These are phyloP conservation scores for Nesometra sesokonis DNA, from an alignment of 35 echinoderm and acorn worm genomes.

Conservation along the genomic window DNA sequence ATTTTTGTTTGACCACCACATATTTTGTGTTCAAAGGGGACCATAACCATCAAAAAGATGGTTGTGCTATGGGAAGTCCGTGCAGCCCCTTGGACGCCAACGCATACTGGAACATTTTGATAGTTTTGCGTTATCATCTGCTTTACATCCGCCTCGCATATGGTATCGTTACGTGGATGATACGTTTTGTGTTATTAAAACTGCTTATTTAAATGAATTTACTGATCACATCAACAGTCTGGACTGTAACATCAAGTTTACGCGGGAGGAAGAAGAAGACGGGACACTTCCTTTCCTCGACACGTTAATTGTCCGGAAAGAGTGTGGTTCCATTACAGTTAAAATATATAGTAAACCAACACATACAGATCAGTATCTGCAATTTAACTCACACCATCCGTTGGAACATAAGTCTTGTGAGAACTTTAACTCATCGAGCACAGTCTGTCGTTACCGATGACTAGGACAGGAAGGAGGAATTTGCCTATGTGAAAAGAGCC, in stretches of 20 bases:
- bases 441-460: conserved; percentile 3
- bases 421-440: conserved; percentile 3
- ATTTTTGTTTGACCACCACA: not conserved
- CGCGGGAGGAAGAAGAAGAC: not conserved
- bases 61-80: not conserved
- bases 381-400: conserved; percentile 6
- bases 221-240: not conserved
- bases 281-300: not conserved
- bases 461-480: conserved; percentile 8
- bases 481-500: conserved; percentile 4
- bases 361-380: conserved; percentile 29
- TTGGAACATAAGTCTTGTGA: conserved; percentile 23
- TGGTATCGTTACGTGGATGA: no score
- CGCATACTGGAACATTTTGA: not conserved
- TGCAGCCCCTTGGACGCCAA: not conserved
- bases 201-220: not conserved
- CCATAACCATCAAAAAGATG: not conserved
- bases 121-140: no score
- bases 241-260: not conserved
- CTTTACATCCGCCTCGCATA: no score
- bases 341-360: not conserved
- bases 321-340: not conserved
- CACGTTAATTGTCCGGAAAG: not conserved
- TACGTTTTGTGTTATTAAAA: not conserved
- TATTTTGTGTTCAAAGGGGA: not conserved